Base-by-base conservation (phyloP, 2,888 invertebrate genomes). In the Rhingia campestris region DNA sequence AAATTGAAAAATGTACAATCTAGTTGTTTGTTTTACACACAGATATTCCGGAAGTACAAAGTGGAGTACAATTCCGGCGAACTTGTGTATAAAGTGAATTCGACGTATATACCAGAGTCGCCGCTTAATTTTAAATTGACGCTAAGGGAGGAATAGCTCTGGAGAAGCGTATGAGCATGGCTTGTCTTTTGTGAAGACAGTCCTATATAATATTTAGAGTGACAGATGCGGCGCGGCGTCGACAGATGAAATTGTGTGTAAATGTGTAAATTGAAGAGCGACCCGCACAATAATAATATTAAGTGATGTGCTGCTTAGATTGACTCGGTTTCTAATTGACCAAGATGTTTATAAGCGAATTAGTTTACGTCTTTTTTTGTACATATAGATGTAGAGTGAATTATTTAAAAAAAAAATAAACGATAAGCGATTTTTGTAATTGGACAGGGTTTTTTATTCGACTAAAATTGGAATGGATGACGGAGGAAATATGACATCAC, bases 41-140 rank as follows among this genome's bases (percentile, higher is more conserved):
- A 95, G 95, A 93, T 95, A 89, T 94, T 95, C 90, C 93, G 94
- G 86, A 94, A 94, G 90, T 96, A 95, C 91, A 90, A 92, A 87
- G 94, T 96, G 45, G 93, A 94, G 86, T 96, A 95, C 93, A 92
- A 93, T 86, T 93, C 95, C 88, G 94, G 93, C 14, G 94, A 94
- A 82, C 91, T 96, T 86, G 93, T 94, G 14, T 95, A 95, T 90
- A 94, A 94, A 90, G 94, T 95, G 72, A 94, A 94, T 84, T 95
- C 95, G 67, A 95, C 95, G 54, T 95, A 95, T 88, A 94, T 95
- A 76, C 95, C 95, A 10, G 93, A 94, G 88, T 94, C 95, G 87
- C 95, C 95, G 45, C 90, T 96, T 77, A 94, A 94, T 90, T 95
- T 95, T 89, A 94, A 93, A 88, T 91, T 95, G 86, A 92, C 91